phyloP scores from a whole-genome alignment of 1,140 invertebrate genomes.

The Brachionus angularis region DNA sequence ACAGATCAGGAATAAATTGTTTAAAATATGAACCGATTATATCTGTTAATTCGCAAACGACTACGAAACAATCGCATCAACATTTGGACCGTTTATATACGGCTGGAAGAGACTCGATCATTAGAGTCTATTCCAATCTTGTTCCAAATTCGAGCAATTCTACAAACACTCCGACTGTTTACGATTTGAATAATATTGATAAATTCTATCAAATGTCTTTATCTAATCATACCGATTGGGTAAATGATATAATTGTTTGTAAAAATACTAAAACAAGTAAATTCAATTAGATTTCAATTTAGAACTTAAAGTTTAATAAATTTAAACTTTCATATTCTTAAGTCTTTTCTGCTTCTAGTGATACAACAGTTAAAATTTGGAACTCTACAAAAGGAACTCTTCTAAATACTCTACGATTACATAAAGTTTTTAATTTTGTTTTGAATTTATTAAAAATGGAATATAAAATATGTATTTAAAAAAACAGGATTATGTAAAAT shows the following conservation, averaged over 20 bases:
- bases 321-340: slow-evolving; percentile 54
- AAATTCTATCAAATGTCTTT: slow-evolving; percentile 84
- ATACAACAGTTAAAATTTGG: slow-evolving; percentile 99
- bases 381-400: slow-evolving; percentile 96
- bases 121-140: slow-evolving; percentile 64
- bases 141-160: neutral
- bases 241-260: slow-evolving; percentile 96
- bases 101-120: slow-evolving; percentile 94
- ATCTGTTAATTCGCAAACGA: too few species aligned
- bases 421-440: slow-evolving; percentile 65
- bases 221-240: slow-evolving; percentile 97
- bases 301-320: neutral
- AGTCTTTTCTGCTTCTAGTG: slow-evolving; percentile 97
- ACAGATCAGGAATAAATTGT: slow-evolving; percentile 91
- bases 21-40: slow-evolving; percentile 91
- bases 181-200: slow-evolving; percentile 49
- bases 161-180: neutral
- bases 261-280: slow-evolving; percentile 88
- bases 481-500: slow-evolving; percentile 85
- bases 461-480: neutral
- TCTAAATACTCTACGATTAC: slow-evolving; percentile 73
- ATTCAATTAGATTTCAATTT: slow-evolving; percentile 25
- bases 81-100: slow-evolving; percentile 74
- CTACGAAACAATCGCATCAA: slow-evolving; percentile 62
- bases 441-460: neutral